Conservation (phyloP, 2,888 invertebrate genomes). For the Drosophila dives region DNA sequence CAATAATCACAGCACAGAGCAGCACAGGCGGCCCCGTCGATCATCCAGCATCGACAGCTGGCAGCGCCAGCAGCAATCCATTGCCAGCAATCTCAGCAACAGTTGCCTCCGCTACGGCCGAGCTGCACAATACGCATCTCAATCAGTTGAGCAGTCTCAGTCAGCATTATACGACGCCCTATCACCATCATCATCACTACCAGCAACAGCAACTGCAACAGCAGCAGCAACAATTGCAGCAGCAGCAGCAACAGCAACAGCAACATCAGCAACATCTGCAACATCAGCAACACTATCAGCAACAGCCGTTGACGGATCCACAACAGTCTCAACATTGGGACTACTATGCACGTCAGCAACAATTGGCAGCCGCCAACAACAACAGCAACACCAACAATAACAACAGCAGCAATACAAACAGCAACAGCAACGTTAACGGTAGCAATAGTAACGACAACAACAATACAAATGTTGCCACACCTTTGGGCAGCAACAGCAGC, state of each 20-base stretch:
- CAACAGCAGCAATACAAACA: constrained; percentile 65
- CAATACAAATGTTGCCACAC: constrained; percentile 64
- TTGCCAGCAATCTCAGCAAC: constrained; percentile 58
- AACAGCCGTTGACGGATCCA: constrained; percentile 58
- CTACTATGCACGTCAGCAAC: constrained; percentile 83
- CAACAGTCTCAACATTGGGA: constrained; percentile 82
- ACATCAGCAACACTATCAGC: constrained; percentile 56
- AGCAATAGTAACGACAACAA: constrained; percentile 38
- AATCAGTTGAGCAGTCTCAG: constrained; percentile 83
- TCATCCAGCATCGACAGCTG: constrained; percentile 73
- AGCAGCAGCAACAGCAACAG: constrained; percentile 56
- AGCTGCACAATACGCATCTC: constrained; percentile 81
- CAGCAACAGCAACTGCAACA: constrained; percentile 59
- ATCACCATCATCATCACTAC: constrained; percentile 69
- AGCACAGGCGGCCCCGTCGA: constrained; percentile 82
- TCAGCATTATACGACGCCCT: constrained; percentile 80
- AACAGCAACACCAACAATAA: constrained; percentile 59
- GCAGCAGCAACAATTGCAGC: constrained; percentile 64
- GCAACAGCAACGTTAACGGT: constrained; percentile 67
- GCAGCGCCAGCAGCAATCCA: constrained; percentile 48
- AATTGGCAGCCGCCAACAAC: constrained; percentile 54
- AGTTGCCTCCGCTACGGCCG: constrained; percentile 65
- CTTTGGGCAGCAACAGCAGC: constrained; percentile 55
- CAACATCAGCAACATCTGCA: constrained; percentile 41
- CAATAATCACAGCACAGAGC: constrained; percentile 85